Conservation (phyloP, 2,797 vertebrate species). For the Crypturellus tataupa region DNA sequence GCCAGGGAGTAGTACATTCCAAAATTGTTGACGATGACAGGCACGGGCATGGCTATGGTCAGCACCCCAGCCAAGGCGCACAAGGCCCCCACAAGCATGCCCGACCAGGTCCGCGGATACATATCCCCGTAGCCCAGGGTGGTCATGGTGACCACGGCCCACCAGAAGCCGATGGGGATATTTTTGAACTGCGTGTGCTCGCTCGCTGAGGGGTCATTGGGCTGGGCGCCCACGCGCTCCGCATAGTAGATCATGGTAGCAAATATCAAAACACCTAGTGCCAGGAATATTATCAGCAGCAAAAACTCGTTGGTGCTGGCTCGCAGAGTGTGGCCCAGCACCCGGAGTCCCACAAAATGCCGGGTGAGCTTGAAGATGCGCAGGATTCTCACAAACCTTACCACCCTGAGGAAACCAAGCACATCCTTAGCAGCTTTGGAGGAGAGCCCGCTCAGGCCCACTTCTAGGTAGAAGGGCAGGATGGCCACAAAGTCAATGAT, state of each 20-base stretch:
- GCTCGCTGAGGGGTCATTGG: conserved; percentile 93
- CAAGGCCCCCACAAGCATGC: conserved; percentile 97
- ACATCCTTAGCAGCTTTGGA: conserved; percentile 98
- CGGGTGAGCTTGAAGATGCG: conserved; percentile 98
- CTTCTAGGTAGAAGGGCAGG: conserved; percentile 96
- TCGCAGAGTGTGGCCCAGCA: conserved; percentile 94
- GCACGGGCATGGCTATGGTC: conserved; percentile 99
- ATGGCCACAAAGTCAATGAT: conserved; percentile 99
- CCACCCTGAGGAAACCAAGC: conserved; percentile 96
- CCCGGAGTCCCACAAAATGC: conserved; percentile 95
- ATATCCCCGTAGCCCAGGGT: conserved; percentile 97
- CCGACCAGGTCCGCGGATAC: conserved; percentile 98
- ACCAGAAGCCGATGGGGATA: conserved; percentile 99
- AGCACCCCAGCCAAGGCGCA: conserved; percentile 96
- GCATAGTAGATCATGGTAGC: conserved; percentile 99
- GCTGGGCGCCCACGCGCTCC: conserved; percentile 93
- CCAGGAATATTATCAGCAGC: conserved; percentile 97
- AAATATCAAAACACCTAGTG: conserved; percentile 96
- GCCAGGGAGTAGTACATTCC: conserved; percentile 99
- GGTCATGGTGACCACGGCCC: conserved; percentile 99
- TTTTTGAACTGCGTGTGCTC: conserved; percentile 97
- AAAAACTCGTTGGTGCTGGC: conserved; percentile 98
- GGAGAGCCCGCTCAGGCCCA: conserved; percentile 94
- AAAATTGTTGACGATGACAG: conserved; percentile 99
- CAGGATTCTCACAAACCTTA: conserved; percentile 96